These are phyloP conservation scores for Tapirus indicus DNA, from an alignment of 2,797 vertebrate species.

Conservation along the genomic window DNA sequence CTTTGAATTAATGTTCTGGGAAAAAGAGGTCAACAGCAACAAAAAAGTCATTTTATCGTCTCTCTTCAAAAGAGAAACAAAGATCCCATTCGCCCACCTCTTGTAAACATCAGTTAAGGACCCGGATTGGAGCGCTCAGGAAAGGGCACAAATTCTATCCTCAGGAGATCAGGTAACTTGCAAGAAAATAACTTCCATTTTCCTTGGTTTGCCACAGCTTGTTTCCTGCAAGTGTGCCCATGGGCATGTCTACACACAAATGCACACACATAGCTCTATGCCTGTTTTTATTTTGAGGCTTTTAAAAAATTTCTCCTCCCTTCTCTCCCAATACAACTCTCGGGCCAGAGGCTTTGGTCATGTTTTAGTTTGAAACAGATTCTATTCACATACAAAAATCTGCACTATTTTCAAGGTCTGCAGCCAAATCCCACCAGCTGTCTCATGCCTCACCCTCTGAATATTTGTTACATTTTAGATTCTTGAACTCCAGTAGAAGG, in stretches of 20 bases:
- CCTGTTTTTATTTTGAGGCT: neutral
- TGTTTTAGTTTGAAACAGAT: neutral
- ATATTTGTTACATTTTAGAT: neutral
- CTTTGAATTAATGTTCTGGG: slow-evolving; percentile 55
- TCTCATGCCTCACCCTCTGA: neutral
- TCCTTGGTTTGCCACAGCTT: neutral
- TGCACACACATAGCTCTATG: neutral
- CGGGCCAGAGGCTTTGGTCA: neutral
- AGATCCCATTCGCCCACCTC: neutral
- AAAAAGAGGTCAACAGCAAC: slow-evolving; percentile 52
- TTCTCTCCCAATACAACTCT: neutral
- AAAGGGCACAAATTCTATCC: neutral
- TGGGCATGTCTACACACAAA: rapidly evolving
- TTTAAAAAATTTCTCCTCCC: neutral
- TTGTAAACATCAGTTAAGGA: neutral
- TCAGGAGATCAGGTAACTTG: slow-evolving; percentile 30
- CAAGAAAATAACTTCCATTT: rapidly evolving
- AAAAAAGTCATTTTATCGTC: neutral
- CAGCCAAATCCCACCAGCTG: neutral
- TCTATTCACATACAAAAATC: neutral
- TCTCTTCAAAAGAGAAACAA: neutral
- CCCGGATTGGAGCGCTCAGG: neutral
- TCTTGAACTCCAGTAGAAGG: neutral
- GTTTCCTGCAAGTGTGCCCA: neutral
- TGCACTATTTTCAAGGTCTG: neutral